These are phyloP conservation scores for Synergus gifuensis DNA, from an alignment of 2,888 invertebrate genomes.

Conservation along the genomic window DNA sequence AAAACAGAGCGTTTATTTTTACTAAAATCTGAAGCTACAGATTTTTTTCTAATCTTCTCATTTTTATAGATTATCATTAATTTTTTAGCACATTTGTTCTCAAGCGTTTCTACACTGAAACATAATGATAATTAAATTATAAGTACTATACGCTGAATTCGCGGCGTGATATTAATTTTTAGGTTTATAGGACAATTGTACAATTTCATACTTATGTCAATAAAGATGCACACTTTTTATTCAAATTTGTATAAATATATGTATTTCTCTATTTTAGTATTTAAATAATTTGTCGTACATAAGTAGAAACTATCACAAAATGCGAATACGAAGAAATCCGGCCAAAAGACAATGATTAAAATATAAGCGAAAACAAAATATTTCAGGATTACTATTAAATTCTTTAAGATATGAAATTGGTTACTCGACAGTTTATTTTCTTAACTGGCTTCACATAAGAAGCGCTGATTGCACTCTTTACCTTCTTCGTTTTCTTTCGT, in stretches of 20 bases:
- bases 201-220: conserved; percentile 63
- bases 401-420: conserved; percentile 22
- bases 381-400: background rate
- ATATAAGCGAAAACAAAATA: background rate
- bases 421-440: conserved; percentile 10
- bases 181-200: conserved; percentile 65
- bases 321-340: background rate
- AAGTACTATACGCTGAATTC: background rate
- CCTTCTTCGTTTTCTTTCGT: background rate
- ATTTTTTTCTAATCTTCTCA: background rate
- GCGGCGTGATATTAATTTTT: conserved; percentile 43
- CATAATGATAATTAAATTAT: background rate
- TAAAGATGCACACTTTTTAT: conserved; percentile 68
- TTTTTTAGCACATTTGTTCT: background rate
- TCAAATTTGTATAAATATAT: conserved; percentile 35
- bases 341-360: background rate
- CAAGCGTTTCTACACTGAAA: background rate
- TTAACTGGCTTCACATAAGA: background rate
- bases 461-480: conserved; percentile 37
- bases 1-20: conserved; percentile 24
- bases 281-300: background rate
- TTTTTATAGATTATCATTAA: background rate
- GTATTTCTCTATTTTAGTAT: background rate
- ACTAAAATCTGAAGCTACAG: background rate
- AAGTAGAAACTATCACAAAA: background rate